phyloP scores from a whole-genome alignment of 2,888 invertebrate genomes.

The Tipula helvola region DNA sequence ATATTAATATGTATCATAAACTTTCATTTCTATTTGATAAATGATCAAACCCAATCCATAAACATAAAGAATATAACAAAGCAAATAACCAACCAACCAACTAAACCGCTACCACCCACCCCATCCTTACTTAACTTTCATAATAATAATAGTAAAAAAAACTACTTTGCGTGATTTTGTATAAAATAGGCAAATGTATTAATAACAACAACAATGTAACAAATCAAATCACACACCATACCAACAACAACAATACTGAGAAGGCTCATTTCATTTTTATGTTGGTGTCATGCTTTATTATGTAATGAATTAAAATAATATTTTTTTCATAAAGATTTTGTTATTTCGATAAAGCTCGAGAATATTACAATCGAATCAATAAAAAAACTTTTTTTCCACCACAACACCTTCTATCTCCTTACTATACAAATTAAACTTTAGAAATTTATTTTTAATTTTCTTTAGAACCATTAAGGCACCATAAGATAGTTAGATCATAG shows the following conservation, averaged over 20 bases:
- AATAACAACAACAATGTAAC: neutral
- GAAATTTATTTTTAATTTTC: too few relatives aligned
- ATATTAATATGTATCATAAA: constrained; percentile 4
- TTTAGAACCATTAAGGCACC: too few relatives aligned
- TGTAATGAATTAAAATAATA: neutral
- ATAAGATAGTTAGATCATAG: too few relatives aligned
- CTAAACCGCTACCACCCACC: neutral
- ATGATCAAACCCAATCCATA: neutral
- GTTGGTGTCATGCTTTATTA: neutral
- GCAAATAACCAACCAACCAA: neutral
- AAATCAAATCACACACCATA: neutral
- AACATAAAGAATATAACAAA: neutral
- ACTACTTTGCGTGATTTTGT: neutral
- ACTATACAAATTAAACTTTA: too few relatives aligned
- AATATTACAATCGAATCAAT: neutral
- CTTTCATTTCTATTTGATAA: neutral
- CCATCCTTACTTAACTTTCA: neutral
- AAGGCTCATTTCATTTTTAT: neutral
- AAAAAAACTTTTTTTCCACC: neutral
- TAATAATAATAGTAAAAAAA: neutral
- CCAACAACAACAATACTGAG: neutral
- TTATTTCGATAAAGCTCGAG: neutral
- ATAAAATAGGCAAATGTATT: neutral
- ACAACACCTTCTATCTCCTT: neutral
- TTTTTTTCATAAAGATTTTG: neutral